These are phyloP conservation scores for Cyaniris semiargus DNA, from an alignment of 2,888 invertebrate genomes.

Conservation along the genomic window DNA sequence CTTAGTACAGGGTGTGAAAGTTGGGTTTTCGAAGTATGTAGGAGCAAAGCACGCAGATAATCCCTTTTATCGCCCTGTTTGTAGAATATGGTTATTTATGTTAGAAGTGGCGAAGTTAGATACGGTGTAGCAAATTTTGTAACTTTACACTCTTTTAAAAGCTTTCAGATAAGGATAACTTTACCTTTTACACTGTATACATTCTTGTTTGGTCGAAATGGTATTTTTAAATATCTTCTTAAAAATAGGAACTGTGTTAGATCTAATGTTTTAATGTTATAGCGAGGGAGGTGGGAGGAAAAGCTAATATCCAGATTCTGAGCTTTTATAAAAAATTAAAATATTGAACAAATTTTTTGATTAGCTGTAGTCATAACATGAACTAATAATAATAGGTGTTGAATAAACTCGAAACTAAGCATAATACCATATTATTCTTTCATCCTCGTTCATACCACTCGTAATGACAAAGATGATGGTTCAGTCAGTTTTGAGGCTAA, in stretches of 20 bases:
- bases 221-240: neutral
- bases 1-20: neutral
- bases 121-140: neutral
- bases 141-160: neutral
- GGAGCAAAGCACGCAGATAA: neutral
- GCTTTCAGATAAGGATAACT: neutral
- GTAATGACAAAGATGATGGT: no score
- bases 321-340: neutral
- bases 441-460: no score
- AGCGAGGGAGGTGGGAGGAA: neutral
- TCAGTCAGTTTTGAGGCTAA: no score
- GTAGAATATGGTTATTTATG: neutral
- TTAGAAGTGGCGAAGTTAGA: neutral
- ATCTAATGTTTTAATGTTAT: neutral
- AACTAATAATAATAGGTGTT: no score
- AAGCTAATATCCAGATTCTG: neutral
- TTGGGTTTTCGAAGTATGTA: neutral
- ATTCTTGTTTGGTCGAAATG: neutral
- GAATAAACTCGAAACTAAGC: no score
- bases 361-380: no score
- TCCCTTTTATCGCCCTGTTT: neutral
- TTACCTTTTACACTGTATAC: neutral
- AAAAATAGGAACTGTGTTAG: neutral
- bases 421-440: no score
- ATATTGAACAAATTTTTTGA: no score